Percentiles rank a stretch among this genome's conserved stretches.
phyloP scores from a whole-genome alignment of 2,888 invertebrate genomes.

The Drosophila conformis region DNA sequence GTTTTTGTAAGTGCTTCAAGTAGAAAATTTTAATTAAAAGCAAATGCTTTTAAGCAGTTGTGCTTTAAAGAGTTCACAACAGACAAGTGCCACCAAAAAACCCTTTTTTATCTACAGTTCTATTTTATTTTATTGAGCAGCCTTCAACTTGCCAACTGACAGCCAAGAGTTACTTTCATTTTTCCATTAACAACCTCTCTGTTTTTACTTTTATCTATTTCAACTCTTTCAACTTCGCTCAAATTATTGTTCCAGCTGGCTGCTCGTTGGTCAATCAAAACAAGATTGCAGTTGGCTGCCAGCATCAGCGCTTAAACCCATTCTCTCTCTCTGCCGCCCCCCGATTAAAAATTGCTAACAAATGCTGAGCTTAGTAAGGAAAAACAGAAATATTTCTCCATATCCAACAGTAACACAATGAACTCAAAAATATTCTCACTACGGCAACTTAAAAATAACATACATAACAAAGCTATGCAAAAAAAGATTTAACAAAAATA shows the following conservation, averaged over 20 bases:
- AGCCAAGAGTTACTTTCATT: slow-evolving; percentile 69
- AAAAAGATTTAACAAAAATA: slow-evolving; percentile 14
- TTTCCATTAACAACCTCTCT: slow-evolving; percentile 18
- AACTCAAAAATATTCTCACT: slow-evolving; percentile 31
- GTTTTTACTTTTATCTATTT: slow-evolving; percentile 20
- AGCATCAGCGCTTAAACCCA: background rate
- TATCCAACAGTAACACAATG: slow-evolving; percentile 56
- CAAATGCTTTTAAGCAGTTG: slow-evolving; percentile 71
- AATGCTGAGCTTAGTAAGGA: slow-evolving; percentile 54
- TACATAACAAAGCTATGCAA: slow-evolving; percentile 12
- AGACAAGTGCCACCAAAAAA: slow-evolving; percentile 20
- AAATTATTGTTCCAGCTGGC: slow-evolving; percentile 30
- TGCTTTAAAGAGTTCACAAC: slow-evolving; percentile 44
- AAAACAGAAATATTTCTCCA: slow-evolving; percentile 68
- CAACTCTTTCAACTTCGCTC: slow-evolving; percentile 20
- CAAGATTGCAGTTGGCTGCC: slow-evolving; percentile 47
- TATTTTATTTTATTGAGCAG: slow-evolving; percentile 20
- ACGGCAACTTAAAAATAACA: background rate
- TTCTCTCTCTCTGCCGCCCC: background rate
- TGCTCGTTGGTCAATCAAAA: slow-evolving; percentile 52
- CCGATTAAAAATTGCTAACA: slow-evolving; percentile 38
- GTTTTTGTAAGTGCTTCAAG: slow-evolving; percentile 71
- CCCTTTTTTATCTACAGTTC: slow-evolving; percentile 30
- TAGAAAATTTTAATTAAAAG: slow-evolving; percentile 78
- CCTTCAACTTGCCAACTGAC: slow-evolving; percentile 75